Conservation (phyloP, 2,113 vertebrate species). For the Rhabdornis inornatus region DNA sequence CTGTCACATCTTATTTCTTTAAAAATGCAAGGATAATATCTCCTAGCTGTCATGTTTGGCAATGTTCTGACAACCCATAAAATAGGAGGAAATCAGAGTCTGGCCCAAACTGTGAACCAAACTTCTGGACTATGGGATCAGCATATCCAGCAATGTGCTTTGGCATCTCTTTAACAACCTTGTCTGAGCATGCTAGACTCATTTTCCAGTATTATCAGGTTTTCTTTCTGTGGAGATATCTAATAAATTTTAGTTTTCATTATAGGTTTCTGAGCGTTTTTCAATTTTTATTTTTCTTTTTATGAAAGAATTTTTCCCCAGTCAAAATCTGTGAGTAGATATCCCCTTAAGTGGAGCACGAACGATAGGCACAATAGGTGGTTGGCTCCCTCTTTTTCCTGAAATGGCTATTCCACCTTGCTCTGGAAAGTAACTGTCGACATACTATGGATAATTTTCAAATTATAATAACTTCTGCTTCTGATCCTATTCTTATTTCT, state of each 20-base stretch:
- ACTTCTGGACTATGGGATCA: not conserved
- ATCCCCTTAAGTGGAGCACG: not conserved
- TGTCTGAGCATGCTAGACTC: not conserved
- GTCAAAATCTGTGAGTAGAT: not conserved
- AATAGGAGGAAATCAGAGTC: not conserved
- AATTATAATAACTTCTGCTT: not conserved
- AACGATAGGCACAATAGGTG: not conserved
- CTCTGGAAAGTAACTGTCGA: not conserved
- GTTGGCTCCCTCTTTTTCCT: not conserved
- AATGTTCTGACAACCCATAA: not conserved
- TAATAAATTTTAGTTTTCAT: not conserved
- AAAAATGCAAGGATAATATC: not conserved
- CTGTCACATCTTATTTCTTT: not conserved
- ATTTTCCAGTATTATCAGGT: not conserved
- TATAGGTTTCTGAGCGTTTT: not conserved
- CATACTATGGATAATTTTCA: not conserved
- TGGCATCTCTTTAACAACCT: not conserved
- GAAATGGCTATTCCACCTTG: not conserved
- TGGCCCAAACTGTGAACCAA: not conserved
- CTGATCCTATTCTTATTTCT: not conserved
- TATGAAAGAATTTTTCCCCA: not conserved
- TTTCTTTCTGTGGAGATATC: not conserved
- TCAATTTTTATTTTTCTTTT: not conserved
- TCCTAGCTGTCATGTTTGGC: not conserved
- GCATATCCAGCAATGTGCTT: not conserved